Evolutionary conservation across 2,113 vertebrate genomes (phyloP).

Genomic region (Anarhynchus alexandrinus): DNA sequence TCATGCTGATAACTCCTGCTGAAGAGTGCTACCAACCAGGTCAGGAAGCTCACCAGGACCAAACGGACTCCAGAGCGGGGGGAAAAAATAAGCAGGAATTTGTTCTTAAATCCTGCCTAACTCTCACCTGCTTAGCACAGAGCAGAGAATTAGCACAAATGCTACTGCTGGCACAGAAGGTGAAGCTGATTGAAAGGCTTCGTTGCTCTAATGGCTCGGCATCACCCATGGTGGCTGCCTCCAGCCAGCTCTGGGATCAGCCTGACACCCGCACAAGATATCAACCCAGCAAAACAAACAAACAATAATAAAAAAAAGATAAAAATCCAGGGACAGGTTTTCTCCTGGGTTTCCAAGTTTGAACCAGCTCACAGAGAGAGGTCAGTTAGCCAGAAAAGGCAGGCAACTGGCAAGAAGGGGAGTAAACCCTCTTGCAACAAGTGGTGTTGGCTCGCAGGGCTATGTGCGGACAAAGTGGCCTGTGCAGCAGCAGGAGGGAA

Average conservation of each 20-base stretch:
- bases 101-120: not conserved
- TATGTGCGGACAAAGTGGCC: accelerated
- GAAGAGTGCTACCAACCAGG: not conserved
- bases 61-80: not conserved
- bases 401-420: not conserved
- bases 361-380: not conserved
- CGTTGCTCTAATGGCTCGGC: not conserved
- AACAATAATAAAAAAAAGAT: not conserved
- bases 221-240: not conserved
- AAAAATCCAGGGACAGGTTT: not conserved
- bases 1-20: not conserved
- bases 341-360: not conserved
- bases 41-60: not conserved
- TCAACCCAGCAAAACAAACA: not conserved
- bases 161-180: not conserved
- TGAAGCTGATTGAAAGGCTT: not conserved
- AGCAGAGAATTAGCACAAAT: not conserved
- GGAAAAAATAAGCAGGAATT: not conserved
- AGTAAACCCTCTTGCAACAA: not conserved
- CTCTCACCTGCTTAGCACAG: not conserved
- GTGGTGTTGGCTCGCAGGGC: not conserved
- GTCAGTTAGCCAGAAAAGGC: not conserved
- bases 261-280: not conserved
- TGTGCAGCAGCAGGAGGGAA: not conserved
- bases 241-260: not conserved